These are phyloP conservation scores for Barypeithes pellucidus DNA, from an alignment of 2,888 invertebrate species.

Conservation along the genomic window DNA sequence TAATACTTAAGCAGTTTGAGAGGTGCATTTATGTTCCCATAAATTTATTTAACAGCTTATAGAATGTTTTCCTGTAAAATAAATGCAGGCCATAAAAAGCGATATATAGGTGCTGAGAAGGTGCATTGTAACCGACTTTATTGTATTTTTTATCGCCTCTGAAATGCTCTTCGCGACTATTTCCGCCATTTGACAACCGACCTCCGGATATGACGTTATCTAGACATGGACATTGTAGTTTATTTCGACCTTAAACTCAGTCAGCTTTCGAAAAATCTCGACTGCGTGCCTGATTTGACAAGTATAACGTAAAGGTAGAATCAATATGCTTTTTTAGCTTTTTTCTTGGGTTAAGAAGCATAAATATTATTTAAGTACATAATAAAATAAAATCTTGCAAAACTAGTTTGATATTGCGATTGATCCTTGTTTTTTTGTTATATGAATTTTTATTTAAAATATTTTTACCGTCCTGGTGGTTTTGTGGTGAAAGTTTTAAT, in stretches of 20 bases:
- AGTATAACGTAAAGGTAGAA: background rate
- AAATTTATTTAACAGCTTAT: slow-evolving; percentile 24
- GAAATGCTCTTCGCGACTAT: slow-evolving; percentile 68
- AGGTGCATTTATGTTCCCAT: slow-evolving; percentile 17
- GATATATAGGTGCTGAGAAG: slow-evolving; percentile 40
- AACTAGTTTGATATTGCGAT: no score
- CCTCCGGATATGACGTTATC: slow-evolving; percentile 70
- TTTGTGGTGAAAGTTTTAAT: no score
- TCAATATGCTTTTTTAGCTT: background rate
- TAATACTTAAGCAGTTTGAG: no score
- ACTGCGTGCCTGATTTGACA: slow-evolving; percentile 13
- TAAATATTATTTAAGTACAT: no score
- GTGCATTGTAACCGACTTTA: slow-evolving; percentile 50
- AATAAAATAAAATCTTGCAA: no score
- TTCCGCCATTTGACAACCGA: slow-evolving; percentile 70
- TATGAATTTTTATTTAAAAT: no score
- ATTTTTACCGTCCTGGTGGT: no score
- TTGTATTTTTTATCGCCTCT: slow-evolving; percentile 68
- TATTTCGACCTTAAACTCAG: slow-evolving; percentile 36
- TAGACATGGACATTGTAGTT: slow-evolving; percentile 49
- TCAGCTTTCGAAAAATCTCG: slow-evolving; percentile 27
- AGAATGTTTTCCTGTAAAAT: slow-evolving; percentile 15
- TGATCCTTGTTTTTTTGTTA: no score
- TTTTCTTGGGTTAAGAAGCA: no score
- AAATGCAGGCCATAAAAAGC: slow-evolving; percentile 30